phyloP scores from a whole-genome alignment of 2,113 vertebrate genomes.

The Carassius auratus region DNA sequence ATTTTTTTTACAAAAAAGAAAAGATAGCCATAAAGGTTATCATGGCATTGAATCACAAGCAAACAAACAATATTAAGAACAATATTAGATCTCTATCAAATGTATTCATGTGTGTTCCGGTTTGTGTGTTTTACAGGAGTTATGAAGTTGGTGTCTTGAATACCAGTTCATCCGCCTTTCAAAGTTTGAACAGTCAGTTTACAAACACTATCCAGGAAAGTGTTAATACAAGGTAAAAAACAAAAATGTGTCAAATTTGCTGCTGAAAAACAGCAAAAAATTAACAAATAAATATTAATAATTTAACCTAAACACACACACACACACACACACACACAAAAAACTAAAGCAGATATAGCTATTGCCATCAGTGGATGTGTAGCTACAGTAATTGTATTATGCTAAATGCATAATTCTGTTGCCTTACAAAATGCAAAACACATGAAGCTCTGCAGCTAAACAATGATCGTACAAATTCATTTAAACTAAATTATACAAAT shows the following conservation, averaged over 20 bases:
- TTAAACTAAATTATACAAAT: too few relatives aligned
- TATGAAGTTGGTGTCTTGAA: neutral
- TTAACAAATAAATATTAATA: too few relatives aligned
- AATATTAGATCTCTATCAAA: too few relatives aligned
- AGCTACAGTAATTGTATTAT: too few relatives aligned
- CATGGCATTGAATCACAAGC: neutral
- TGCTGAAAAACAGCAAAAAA: neutral
- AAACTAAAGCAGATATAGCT: too few relatives aligned
- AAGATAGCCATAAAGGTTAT: neutral
- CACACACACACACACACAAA: too few relatives aligned
- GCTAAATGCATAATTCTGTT: neutral
- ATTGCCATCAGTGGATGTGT: too few relatives aligned
- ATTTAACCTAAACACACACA: too few relatives aligned
- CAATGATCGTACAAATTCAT: too few relatives aligned
- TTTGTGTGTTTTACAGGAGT: constrained; percentile 49
- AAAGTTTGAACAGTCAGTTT: constrained; percentile 13
- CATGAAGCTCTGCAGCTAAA: neutral
- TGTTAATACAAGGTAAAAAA: constrained; percentile 44
- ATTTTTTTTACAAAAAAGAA: neutral
- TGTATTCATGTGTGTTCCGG: constrained; percentile 18
- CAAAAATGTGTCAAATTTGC: neutral
- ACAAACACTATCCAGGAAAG: constrained; percentile 56
- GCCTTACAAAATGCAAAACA: neutral
- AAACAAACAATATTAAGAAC: neutral
- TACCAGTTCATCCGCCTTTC: constrained; percentile 7